Conservation (phyloP, 2,888 invertebrate species). For the Sinodicranocentrus sp. region DNA sequence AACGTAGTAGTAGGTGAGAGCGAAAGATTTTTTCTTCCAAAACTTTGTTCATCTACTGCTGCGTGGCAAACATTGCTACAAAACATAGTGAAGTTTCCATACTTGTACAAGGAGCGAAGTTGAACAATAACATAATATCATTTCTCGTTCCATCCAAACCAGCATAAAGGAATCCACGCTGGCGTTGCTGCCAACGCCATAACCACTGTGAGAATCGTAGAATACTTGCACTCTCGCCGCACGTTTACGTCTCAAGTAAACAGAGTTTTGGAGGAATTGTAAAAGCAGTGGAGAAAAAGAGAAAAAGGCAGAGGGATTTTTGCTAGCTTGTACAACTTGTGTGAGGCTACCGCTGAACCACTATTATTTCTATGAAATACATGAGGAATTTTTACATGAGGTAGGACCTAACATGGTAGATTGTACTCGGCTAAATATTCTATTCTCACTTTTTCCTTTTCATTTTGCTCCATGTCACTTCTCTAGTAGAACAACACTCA, state of each 20-base stretch:
- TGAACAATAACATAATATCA: too few relatives aligned
- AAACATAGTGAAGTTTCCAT: too few relatives aligned
- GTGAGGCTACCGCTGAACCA: conserved; percentile 6
- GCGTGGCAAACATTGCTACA: too few relatives aligned
- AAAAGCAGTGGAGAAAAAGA: background rate
- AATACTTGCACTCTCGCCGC: background rate
- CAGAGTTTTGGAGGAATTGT: conserved; percentile 14
- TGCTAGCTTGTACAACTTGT: conserved; percentile 9
- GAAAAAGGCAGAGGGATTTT: background rate
- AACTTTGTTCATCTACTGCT: too few relatives aligned
- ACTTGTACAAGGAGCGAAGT: too few relatives aligned
- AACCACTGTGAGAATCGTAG: background rate
- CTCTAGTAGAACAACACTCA: background rate
- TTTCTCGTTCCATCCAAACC: too few relatives aligned
- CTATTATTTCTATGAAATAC: conserved; percentile 21
- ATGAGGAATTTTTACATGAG: conserved; percentile 15
- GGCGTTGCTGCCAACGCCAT: too few relatives aligned
- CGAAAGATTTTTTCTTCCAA: too few relatives aligned
- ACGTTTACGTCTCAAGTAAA: conserved; percentile 4
- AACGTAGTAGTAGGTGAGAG: too few relatives aligned
- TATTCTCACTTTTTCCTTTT: conserved; percentile 8
- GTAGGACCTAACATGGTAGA: background rate
- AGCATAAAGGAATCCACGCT: too few relatives aligned
- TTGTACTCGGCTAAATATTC: conserved; percentile 19
- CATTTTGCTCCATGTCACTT: conserved; percentile 28